Percentiles rank a stretch among this genome's conserved stretches.
These are phyloP conservation scores for Ceyx margarethae DNA, from an alignment of 2,113 vertebrate genomes.

Conservation along the genomic window DNA sequence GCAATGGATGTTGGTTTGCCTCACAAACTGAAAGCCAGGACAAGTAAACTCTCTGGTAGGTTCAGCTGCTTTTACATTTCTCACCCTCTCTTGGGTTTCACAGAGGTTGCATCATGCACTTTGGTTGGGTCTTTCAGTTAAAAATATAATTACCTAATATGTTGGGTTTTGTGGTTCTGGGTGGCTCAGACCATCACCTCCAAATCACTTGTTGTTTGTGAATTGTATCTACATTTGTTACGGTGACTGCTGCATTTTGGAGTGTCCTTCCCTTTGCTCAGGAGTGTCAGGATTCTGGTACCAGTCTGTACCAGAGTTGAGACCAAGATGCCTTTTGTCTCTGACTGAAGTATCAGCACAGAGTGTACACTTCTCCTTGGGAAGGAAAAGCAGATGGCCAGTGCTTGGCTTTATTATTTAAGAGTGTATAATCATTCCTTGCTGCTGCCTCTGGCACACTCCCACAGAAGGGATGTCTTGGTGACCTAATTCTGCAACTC, in stretches of 20 bases:
- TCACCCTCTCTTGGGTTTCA: not conserved
- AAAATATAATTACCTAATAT: not conserved
- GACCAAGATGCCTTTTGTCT: not conserved
- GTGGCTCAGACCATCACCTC: not conserved
- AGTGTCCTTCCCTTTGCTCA: not conserved
- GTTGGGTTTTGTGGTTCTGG: not conserved
- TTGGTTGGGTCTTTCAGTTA: not conserved
- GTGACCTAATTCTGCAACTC: not conserved
- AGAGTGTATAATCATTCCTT: not conserved
- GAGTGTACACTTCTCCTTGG: not conserved
- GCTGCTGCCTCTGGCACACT: not conserved
- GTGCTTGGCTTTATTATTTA: not conserved
- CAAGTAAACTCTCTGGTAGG: conserved; percentile 90
- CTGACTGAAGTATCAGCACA: not conserved
- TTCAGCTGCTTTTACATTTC: not conserved
- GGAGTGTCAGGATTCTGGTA: not conserved
- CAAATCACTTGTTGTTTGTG: not conserved
- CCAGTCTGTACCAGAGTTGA: not conserved
- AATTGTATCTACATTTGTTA: accelerated
- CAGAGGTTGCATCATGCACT: not conserved
- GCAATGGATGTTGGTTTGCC: conserved; percentile 89
- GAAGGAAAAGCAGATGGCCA: not conserved
- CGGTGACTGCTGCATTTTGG: not conserved
- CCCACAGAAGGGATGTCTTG: not conserved
- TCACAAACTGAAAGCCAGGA: conserved; percentile 86